phyloP scores from a whole-genome alignment of 2,797 vertebrate species.

The Ateles fusciceps region DNA sequence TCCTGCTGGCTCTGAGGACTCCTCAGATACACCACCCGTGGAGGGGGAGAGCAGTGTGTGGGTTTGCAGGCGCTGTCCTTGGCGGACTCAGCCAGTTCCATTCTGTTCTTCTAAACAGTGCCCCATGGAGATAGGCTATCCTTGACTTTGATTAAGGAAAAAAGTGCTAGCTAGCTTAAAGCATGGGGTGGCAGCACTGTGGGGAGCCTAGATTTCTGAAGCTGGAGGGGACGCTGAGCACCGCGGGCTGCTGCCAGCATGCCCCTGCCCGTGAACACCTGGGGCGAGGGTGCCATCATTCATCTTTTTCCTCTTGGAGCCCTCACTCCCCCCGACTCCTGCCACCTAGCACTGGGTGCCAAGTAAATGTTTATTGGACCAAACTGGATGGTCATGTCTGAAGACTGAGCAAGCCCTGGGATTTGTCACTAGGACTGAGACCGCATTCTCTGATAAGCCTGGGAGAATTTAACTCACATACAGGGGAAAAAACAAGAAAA shows the following conservation, averaged over 20 bases:
- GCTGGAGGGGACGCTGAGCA: accelerated
- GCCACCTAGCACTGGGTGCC: not conserved
- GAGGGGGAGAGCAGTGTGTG: not conserved
- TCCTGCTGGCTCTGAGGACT: not conserved
- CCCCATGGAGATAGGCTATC: not conserved
- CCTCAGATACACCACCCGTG: no score
- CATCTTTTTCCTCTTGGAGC: not conserved
- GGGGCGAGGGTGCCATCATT: accelerated
- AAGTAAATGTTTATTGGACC: not conserved
- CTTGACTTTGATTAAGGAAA: not conserved
- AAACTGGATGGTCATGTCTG: not conserved
- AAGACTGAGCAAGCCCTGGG: not conserved
- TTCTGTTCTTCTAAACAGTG: not conserved
- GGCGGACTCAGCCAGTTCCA: not conserved
- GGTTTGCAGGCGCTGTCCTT: not conserved
- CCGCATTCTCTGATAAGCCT: not conserved
- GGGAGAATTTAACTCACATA: not conserved
- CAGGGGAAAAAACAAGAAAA: not conserved
- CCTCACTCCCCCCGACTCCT: not conserved
- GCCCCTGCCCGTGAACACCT: accelerated
- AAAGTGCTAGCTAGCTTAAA: not conserved
- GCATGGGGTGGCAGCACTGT: not conserved
- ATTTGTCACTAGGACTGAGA: not conserved
- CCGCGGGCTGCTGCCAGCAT: not conserved
- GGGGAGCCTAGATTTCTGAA: not conserved